Evolutionary conservation across 2,113 vertebrate genomes (phyloP), one percentile per base, ranked within the genome.

Genomic region (Hoplias malabaricus): DNA sequence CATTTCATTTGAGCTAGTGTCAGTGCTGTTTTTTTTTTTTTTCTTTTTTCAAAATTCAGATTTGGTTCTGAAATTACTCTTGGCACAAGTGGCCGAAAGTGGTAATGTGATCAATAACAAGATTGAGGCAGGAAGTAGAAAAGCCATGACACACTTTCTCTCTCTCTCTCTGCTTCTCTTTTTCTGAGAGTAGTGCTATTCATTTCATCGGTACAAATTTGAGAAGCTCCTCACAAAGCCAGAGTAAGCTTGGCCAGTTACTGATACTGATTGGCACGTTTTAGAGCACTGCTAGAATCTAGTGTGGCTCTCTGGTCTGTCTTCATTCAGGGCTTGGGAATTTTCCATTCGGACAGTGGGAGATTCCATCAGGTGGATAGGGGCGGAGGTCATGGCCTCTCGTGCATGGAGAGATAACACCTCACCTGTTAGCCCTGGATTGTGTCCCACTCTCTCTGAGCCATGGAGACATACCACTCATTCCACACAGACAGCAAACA

Each of bases 361-460:
- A 43, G 36, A 38, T 76, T 36, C 54, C 43, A 72, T 62, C 80
- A 82, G 70, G 67, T 82, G 80, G 57, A 34, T 66, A 43, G 29
- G 6, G 46, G 2, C 2, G 27, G 43, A 81, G 74, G 70, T 72
- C 62, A 42, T 8, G 6, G 50, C 23, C 59, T 79, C 19, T 79
- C 72, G 34, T 67, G 66, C 48, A 19, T 40, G 40, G n/a, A 50
- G 50, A 71, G 77, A 67, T 82, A 82, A 79, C 50, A 25, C 40
- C 54, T 82, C 67, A 82, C 76, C 80, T 79, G 66, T 77, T 56
- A 59, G 81, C 72, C 72, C 81, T 71, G 66, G 72, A 77, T 79
- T 75, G 81, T 71, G 77, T 43, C 67, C 31, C 29, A 21, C 54
- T 29, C 31, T 53, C 23, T 82, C 69, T 74, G 77, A 71, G 65